These are phyloP conservation scores for Mastacembelus armatus DNA, from an alignment of 2,797 vertebrate species.

Conservation along the genomic window DNA sequence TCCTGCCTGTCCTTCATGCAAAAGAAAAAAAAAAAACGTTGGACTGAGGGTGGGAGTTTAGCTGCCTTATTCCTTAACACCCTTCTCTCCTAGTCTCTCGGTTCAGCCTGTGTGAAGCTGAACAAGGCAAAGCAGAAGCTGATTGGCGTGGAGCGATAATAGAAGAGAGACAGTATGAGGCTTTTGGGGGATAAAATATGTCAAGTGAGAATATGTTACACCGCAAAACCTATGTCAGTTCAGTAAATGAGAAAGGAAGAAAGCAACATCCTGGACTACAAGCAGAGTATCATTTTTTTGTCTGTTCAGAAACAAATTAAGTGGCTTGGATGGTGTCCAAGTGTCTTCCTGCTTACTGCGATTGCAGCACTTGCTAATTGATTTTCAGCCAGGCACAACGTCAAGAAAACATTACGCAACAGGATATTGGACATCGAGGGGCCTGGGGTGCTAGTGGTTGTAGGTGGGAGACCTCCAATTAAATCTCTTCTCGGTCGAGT, in stretches of 20 bases:
- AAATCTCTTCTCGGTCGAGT: constrained; percentile 50
- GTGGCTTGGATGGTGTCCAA: constrained; percentile 64
- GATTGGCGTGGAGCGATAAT: constrained; percentile 10
- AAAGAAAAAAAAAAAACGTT: constrained; percentile 60
- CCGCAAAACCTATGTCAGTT: constrained; percentile 25
- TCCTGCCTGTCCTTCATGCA: constrained; percentile 69
- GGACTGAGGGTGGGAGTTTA: constrained; percentile 56
- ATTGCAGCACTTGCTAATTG: constrained; percentile 75
- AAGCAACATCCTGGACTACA: constrained; percentile 7
- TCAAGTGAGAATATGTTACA: constrained; percentile 7
- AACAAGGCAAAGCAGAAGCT: constrained; percentile 30
- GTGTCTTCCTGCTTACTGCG: constrained; percentile 62
- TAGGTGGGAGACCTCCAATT: constrained; percentile 63
- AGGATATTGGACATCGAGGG: constrained; percentile 61
- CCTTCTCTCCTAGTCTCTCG: constrained; percentile 42
- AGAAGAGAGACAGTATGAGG: constrained; percentile 9
- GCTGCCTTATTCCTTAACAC: constrained; percentile 52
- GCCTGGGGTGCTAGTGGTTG: constrained; percentile 35
- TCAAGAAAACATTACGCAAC: constrained; percentile 73
- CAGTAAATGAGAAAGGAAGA: constrained; percentile 26
- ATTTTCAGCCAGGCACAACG: constrained; percentile 73
- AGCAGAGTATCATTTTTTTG: constrained; percentile 51
- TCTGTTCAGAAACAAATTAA: constrained; percentile 65
- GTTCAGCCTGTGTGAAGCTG: constrained; percentile 16
- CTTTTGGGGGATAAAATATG: constrained; percentile 1